Evolutionary conservation across 2,113 vertebrate species (phyloP), one percentile per base, ranked within the genome.

Genomic region (Tragelaphus strepsiceros): DNA sequence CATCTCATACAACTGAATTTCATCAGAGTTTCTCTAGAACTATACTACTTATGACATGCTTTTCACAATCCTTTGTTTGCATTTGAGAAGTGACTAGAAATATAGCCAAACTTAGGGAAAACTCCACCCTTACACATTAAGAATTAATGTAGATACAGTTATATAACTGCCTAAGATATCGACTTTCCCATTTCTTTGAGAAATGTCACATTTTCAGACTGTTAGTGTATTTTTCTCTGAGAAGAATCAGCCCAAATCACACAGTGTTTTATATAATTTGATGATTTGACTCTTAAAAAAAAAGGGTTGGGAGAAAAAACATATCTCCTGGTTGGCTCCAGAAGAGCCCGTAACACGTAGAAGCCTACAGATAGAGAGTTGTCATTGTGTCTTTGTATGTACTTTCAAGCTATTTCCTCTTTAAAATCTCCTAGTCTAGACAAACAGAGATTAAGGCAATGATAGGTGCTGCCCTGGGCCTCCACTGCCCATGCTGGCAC

Each of bases 131-230:
- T 59, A 43, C 0, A 67, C 5, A 8, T 95, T 51, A 91, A 35
- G 62, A 94, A 86, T 71, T 67, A 91, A 53, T 82, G 77, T 15
- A 80, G 61, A 88, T 14, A 26, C 35, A 9, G 5, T 22, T 95
- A 85, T 32, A 15, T 59, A 88, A 32, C 15, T 85, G n/a, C 56
- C 32, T 94, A 17, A 14, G 89, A 46, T 43, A 43, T 78, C 2
- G 6, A 71, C 64, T 92, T 92, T 96, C 21, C 51, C 67, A 91
- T 87, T 97, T 88, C 71, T 49, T 78, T 49, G 51, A 49, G 22
- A 95, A 94, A 89, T 88, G 28, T 46, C 53, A 59, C 77, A 83
- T 96, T 96, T 97, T 91, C 88, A 97, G 84, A 88, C 10, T 56
- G 80, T 35, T 3, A 62, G 1, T 39, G 9, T 54, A 67, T 56